These are phyloP conservation scores for Lampropteryx suffumata DNA, from an alignment of 2,888 invertebrate species.

Conservation along the genomic window DNA sequence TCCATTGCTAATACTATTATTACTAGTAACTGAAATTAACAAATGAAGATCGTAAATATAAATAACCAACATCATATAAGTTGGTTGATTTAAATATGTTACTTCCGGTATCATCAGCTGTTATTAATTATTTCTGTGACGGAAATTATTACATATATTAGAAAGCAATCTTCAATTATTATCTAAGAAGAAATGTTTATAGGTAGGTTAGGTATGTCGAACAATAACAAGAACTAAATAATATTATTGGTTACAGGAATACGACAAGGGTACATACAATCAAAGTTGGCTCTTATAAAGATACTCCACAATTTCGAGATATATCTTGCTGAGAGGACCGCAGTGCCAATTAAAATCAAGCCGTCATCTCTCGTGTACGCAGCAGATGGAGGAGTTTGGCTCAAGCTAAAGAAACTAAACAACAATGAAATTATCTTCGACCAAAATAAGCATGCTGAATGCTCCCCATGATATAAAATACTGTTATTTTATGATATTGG, in stretches of 20 bases:
- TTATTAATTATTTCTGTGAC: no score
- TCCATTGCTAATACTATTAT: no score
- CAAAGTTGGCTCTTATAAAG: slow-evolving; percentile 70
- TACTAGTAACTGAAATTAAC: no score
- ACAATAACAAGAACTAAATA: background rate
- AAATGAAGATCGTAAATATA: no score
- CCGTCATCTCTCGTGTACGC: slow-evolving; percentile 60
- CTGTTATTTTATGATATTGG: background rate
- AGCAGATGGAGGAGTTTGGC: slow-evolving; percentile 67
- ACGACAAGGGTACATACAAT: slow-evolving; percentile 75
- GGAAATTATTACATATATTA: no score
- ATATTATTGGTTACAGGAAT: slow-evolving; percentile 54
- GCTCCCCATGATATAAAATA: background rate
- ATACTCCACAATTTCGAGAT: slow-evolving; percentile 65
- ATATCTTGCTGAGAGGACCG: slow-evolving; percentile 56
- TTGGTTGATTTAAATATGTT: no score
- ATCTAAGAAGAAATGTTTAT: no score
- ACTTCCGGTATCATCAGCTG: no score
- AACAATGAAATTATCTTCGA: slow-evolving; percentile 7
- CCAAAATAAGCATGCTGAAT: slow-evolving; percentile 1
- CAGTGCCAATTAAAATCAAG: slow-evolving; percentile 62
- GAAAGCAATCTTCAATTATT: no score
- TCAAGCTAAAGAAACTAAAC: slow-evolving; percentile 55
- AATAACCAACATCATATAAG: no score
- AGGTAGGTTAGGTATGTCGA: no score